phyloP scores from a whole-genome alignment of 2,113 vertebrate species.

The Otolemur garnettii region DNA sequence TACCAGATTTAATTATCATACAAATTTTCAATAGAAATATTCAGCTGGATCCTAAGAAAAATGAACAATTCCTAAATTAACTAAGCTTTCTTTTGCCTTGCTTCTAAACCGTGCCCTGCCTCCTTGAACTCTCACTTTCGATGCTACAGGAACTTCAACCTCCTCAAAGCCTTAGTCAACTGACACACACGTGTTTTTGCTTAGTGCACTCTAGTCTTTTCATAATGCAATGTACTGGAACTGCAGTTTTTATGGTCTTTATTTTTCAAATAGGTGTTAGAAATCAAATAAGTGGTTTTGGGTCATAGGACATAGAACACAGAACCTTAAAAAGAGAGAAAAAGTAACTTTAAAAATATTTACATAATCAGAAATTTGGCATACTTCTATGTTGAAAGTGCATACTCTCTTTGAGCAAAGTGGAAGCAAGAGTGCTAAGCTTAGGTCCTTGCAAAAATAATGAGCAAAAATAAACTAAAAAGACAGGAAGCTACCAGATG shows the following conservation, averaged over 20 bases:
- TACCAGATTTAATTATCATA: not conserved
- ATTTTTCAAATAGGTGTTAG: not conserved
- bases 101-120: not conserved
- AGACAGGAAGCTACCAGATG: slow-evolving; percentile 78
- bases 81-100: not conserved
- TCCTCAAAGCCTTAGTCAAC: not conserved
- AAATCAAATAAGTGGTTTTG: not conserved
- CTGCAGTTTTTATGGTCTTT: not conserved
- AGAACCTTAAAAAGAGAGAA: not conserved
- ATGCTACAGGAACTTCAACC: not conserved
- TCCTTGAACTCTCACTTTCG: not conserved
- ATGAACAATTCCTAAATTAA: not conserved
- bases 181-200: not conserved
- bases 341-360: not conserved
- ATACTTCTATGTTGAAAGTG: slow-evolving; percentile 37
- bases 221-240: not conserved
- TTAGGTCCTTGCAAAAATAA: slow-evolving; percentile 45
- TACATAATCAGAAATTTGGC: not conserved
- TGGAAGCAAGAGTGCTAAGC: not conserved
- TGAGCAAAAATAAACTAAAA: slow-evolving; percentile 59
- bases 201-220: not conserved
- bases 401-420: slow-evolving; percentile 1
- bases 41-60: not conserved
- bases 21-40: not conserved
- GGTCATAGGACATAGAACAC: not conserved